phyloP scores from a whole-genome alignment of 2,797 vertebrate genomes.

The Nothura maculosa region DNA sequence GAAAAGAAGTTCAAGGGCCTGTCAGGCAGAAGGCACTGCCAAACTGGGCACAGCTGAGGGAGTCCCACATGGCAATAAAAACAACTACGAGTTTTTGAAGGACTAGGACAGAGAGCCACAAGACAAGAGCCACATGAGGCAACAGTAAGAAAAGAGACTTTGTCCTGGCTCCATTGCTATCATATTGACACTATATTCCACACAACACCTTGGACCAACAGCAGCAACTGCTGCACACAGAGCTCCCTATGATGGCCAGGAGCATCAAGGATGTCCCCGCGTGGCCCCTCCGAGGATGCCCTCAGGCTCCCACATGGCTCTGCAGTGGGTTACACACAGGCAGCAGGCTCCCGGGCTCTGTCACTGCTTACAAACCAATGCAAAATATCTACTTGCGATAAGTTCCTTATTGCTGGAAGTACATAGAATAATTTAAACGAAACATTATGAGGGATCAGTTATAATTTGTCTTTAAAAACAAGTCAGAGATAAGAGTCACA shows the following conservation, averaged over 20 bases:
- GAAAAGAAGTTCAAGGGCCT: neutral
- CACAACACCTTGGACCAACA: fast-evolving
- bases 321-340: neutral
- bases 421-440: neutral
- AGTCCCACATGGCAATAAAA: neutral
- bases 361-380: neutral
- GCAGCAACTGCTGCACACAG: neutral
- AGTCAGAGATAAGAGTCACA: neutral
- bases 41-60: neutral
- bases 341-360: fast-evolving
- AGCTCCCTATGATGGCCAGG: neutral
- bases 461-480: neutral
- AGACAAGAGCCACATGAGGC: neutral
- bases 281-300: neutral
- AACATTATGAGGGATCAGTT: neutral
- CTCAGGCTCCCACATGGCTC: neutral
- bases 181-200: fast-evolving
- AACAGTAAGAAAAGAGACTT: neutral
- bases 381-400: neutral
- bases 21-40: neutral
- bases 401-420: neutral
- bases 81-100: neutral
- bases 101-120: neutral
- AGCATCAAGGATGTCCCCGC: neutral
- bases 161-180: neutral